A percentile compares a stretch with the other conserved stretches of the same genome.
phyloP scores from a whole-genome alignment of 1,140 invertebrate species.

The Pogonus chalceus region DNA sequence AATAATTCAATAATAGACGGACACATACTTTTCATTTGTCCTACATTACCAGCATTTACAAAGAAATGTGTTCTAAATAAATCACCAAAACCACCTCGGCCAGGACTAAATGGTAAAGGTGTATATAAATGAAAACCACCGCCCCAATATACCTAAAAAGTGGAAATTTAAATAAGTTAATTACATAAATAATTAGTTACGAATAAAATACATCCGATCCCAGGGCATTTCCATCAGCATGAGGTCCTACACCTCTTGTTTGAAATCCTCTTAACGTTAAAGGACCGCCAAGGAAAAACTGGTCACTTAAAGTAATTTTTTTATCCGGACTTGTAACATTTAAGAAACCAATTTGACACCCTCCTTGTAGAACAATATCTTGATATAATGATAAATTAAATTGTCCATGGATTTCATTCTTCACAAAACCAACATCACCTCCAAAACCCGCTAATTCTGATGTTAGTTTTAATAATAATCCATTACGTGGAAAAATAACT shows the following conservation, averaged over 20 bases:
- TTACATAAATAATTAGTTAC: background rate
- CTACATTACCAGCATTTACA: constrained; percentile 71
- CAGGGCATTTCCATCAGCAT: constrained; percentile 55
- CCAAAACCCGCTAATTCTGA: constrained; percentile 79
- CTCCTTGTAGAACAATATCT: constrained; percentile 63
- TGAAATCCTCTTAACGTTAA: constrained; percentile 73
- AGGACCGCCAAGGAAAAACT: constrained; percentile 82
- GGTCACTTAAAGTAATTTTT: constrained; percentile 49
- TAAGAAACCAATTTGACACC: constrained; percentile 59
- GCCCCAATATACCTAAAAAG: constrained; percentile 63
- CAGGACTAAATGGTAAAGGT: constrained; percentile 73
- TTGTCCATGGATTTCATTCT: constrained; percentile 71
- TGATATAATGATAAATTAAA: constrained; percentile 56
- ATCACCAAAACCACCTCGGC: constrained; percentile 63
- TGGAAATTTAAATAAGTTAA: background rate
- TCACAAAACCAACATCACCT: constrained; percentile 76
- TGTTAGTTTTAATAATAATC: constrained; percentile 54
- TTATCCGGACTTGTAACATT: constrained; percentile 51
- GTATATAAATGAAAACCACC: constrained; percentile 69
- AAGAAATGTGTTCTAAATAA: constrained; percentile 76
- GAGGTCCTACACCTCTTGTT: constrained; percentile 70
- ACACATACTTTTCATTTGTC: constrained; percentile 34
- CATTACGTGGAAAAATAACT: constrained; percentile 61
- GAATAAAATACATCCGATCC: constrained; percentile 32
- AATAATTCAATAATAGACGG: too few species aligned